Base-by-base conservation (phyloP, 2,888 invertebrate species). In the Epiblema foenella region DNA sequence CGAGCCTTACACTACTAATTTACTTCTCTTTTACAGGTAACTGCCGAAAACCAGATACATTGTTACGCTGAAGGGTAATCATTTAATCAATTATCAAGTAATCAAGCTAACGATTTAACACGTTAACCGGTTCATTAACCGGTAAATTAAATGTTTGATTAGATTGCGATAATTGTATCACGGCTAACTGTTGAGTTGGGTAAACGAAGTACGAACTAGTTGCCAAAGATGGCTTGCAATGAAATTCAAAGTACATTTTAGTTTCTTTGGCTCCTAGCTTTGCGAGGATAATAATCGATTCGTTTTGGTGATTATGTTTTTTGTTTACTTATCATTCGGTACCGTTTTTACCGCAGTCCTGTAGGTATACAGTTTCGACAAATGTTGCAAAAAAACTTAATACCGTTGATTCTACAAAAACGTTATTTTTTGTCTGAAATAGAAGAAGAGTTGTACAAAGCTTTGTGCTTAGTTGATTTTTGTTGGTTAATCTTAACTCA, bases 11-110 rank as follows among this genome's bases (percentile, higher is more conserved):
- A 9, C 56, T 12, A 63, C 37, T 62, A 57, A 69, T 46, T 18
- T 12, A n/a, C 17, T n/a, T 60, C 29, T 69, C 24, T 46, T 69
- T 69, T 69, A 15, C 69, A 69, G 69, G 69, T 69, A 69, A 69
- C 49, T 46, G 9, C 37, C 56, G 24, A 17, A 4, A 56, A 56
- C 57, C 49, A 69, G 56, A 46, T 46, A 57, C 52, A 39, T 54
- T 52, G 39, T 29, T 56, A 39, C 11, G 18, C 39, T n/a, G 29
- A 62, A 46, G 46, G 62, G 56, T 62, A 46, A 62, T 29, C 17
- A 17, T 17, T 65, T 62, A 46, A 62, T 29, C 17, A 17, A 29
- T 65, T 56, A 65, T 4, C 24, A 65, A 46, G 18, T 18, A 10
- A 54, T 17, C 62, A 56, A 37, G 54, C 24, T 54, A 54, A 29